Percentiles rank a stretch among this genome's conserved stretches.
Conservation (phyloP, 1,140 invertebrate species). For the Megathymus violae region DNA sequence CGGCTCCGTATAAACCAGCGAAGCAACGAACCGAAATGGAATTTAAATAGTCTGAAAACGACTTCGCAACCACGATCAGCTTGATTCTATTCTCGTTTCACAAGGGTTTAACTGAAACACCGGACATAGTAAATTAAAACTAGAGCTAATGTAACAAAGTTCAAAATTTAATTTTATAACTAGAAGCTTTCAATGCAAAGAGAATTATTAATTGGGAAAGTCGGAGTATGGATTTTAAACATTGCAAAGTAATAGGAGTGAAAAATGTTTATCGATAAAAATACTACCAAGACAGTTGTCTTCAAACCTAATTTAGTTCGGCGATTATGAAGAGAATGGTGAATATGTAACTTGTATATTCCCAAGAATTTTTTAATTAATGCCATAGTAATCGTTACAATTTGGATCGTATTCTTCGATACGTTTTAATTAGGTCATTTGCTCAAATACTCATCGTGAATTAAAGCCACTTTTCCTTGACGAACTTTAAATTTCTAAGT, state of each 20-base stretch:
- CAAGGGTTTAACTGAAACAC: slow-evolving; percentile 48
- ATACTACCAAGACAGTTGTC: not conserved
- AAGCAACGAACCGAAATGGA: slow-evolving; percentile 83
- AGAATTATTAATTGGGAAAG: slow-evolving; percentile 37
- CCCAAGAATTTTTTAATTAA: no score
- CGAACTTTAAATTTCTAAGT: no score
- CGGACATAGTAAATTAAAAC: slow-evolving; percentile 46
- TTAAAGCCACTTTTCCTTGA: no score
- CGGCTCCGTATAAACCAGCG: slow-evolving; percentile 83
- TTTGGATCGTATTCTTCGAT: no score
- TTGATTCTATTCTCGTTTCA: slow-evolving; percentile 51
- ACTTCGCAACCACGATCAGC: slow-evolving; percentile 62
- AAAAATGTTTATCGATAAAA: not conserved
- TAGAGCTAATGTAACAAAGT: slow-evolving; percentile 31
- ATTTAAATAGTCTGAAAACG: slow-evolving; percentile 83
- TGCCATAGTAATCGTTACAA: no score
- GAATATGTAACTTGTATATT: no score
- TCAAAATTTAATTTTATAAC: slow-evolving; percentile 23
- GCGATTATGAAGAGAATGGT: not conserved
- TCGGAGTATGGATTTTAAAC: slow-evolving; percentile 21
- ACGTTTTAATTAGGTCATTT: no score
- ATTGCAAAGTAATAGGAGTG: not conserved
- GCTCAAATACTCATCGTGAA: no score
- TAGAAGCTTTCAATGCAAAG: slow-evolving; percentile 13
- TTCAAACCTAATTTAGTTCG: not conserved